Percentiles rank a stretch among this genome's conserved stretches.
These are phyloP conservation scores for Xiphias gladius DNA, from an alignment of 2,113 vertebrate genomes.

Conservation along the genomic window DNA sequence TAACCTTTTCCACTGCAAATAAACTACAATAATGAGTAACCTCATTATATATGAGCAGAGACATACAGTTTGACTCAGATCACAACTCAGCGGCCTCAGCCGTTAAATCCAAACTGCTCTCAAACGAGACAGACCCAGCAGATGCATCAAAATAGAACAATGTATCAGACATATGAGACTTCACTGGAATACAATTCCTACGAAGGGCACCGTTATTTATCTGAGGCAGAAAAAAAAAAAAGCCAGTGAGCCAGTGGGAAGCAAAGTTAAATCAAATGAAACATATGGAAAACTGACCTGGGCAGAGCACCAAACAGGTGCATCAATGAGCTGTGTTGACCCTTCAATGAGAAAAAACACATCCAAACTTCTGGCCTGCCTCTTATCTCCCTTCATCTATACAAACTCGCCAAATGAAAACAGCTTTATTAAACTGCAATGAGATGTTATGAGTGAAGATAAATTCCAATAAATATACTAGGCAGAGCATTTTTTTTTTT, in stretches of 20 bases:
- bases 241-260: neutral
- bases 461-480: neutral
- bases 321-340: neutral
- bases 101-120: constrained; percentile 1
- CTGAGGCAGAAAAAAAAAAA: constrained; percentile 7
- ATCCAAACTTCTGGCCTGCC: neutral
- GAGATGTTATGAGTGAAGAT: constrained; percentile 29
- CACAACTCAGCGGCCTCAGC: constrained; percentile 6
- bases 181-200: constrained; percentile 2
- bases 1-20: constrained; percentile 8
- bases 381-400: constrained; percentile 8
- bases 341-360: constrained; percentile 11
- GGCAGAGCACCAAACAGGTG: constrained; percentile 3
- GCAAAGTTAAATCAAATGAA: constrained; percentile 23
- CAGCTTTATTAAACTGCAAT: constrained; percentile 21
- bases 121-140: neutral
- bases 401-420: constrained; percentile 39
- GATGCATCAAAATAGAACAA: constrained; percentile 12
- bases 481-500: constrained; percentile 3
- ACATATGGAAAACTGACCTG: constrained; percentile 16
- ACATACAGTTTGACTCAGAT: constrained; percentile 48
- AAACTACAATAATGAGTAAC: constrained; percentile 42
- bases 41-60: constrained; percentile 27
- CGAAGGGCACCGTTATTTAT: neutral
- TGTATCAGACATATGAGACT: constrained; percentile 9